phyloP scores from a whole-genome alignment of 2,797 vertebrate genomes.

The Etheostoma nigrum region DNA sequence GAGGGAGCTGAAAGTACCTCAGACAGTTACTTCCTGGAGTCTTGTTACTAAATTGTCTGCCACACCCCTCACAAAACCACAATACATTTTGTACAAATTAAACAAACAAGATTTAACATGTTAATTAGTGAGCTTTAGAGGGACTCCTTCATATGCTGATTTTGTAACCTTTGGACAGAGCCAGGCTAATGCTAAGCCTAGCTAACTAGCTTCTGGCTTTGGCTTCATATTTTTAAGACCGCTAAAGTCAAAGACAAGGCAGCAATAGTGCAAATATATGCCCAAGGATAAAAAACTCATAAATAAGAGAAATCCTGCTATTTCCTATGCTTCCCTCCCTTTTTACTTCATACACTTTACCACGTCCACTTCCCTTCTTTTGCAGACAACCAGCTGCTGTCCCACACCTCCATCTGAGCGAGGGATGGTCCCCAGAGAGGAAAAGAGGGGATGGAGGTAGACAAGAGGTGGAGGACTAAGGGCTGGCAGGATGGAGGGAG shows the following conservation, averaged over 20 bases:
- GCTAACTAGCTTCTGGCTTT: too few relatives aligned
- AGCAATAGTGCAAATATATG: constrained; percentile 37
- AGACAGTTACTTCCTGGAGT: too few relatives aligned
- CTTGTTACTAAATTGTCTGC: too few relatives aligned
- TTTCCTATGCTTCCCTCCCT: constrained; percentile 30
- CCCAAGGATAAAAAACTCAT: constrained; percentile 52
- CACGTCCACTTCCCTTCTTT: constrained; percentile 56
- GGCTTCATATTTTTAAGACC: not conserved
- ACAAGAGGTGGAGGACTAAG: constrained; percentile 40
- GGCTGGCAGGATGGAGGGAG: constrained; percentile 59
- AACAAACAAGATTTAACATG: too few relatives aligned
- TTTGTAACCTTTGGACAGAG: too few relatives aligned
- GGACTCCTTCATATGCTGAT: too few relatives aligned
- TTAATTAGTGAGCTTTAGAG: too few relatives aligned
- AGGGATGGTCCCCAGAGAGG: constrained; percentile 68
- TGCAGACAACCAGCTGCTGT: constrained; percentile 78
- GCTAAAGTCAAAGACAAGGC: constrained; percentile 20
- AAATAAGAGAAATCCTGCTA: constrained; percentile 48
- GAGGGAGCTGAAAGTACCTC: too few relatives aligned
- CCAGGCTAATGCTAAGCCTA: too few relatives aligned
- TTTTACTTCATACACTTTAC: constrained; percentile 18
- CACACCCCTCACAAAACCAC: too few relatives aligned
- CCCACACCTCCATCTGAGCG: constrained; percentile 63
- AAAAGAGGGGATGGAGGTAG: constrained; percentile 54
- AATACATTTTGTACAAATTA: too few relatives aligned